These are phyloP conservation scores for Tetraodon nigroviridis DNA, from an alignment of 2,113 vertebrate genomes.

Conservation along the genomic window DNA sequence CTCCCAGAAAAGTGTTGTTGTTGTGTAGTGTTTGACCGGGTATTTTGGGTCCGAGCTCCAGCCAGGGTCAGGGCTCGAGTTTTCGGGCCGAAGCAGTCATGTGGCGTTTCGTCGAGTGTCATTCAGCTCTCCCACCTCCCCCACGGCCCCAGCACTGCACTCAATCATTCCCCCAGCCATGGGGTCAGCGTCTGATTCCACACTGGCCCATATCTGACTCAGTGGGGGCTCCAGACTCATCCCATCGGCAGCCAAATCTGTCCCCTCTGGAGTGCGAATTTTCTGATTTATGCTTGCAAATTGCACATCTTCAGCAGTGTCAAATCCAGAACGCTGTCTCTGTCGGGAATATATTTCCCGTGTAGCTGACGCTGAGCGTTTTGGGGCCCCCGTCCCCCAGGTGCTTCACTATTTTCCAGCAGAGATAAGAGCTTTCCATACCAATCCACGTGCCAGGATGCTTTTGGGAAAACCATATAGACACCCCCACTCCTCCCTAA, in stretches of 20 bases:
- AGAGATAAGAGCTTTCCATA: constrained; percentile 46
- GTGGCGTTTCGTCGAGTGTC: constrained; percentile 57
- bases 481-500: constrained; percentile 35
- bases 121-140: constrained; percentile 33
- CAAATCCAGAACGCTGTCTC: constrained; percentile 65
- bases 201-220: constrained; percentile 59
- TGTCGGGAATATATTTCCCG: constrained; percentile 68
- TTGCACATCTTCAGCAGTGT: constrained; percentile 62
- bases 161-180: constrained; percentile 64
- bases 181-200: constrained; percentile 60
- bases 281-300: constrained; percentile 67
- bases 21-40: constrained; percentile 52
- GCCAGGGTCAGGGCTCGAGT: constrained; percentile 43
- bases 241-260: constrained; percentile 65
- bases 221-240: constrained; percentile 66
- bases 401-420: constrained; percentile 37
- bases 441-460: constrained; percentile 41
- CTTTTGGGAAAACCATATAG: constrained; percentile 41
- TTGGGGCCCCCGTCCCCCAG: constrained; percentile 36
- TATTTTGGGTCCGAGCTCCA: constrained; percentile 52
- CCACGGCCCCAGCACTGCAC: constrained; percentile 49
- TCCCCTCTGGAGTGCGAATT: constrained; percentile 67
- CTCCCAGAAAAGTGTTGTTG: constrained; percentile 11
- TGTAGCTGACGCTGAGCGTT: constrained; percentile 51
- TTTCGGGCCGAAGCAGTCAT: constrained; percentile 41